phyloP scores from a whole-genome alignment of 2,888 invertebrate species.

The Ormyrus labotus region DNA sequence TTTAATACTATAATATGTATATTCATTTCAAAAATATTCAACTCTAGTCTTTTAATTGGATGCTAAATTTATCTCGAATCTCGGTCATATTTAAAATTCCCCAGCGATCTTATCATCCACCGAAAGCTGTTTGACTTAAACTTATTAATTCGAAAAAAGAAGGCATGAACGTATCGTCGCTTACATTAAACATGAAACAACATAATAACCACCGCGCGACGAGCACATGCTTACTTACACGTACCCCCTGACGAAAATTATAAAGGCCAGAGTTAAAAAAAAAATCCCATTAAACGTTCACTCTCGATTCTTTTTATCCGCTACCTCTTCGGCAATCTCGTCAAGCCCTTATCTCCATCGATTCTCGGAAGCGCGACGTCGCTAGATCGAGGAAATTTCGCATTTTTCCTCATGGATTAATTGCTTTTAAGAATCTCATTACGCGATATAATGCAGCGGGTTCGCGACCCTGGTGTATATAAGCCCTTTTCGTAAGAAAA shows the following conservation, averaged over 20 bases:
- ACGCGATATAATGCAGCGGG: slow-evolving; percentile 27
- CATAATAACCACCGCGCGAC: slow-evolving; percentile 24
- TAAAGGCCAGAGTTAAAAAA: not conserved
- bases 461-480: slow-evolving; percentile 20
- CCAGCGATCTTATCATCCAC: slow-evolving; percentile 21
- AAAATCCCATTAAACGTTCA: not conserved
- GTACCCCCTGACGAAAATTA: slow-evolving; percentile 24
- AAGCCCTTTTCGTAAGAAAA: not conserved
- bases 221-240: not conserved
- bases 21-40: no score
- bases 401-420: slow-evolving; percentile 53
- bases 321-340: slow-evolving; percentile 11
- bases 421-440: slow-evolving; percentile 61
- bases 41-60: slow-evolving; percentile 13
- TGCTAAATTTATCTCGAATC: slow-evolving; percentile 36
- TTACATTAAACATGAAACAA: slow-evolving; percentile 44
- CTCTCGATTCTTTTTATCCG: not conserved
- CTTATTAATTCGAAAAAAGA: slow-evolving; percentile 36
- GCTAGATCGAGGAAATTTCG: slow-evolving; percentile 55
- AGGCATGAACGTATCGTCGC: not conserved
- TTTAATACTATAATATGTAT: no score
- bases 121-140: slow-evolving; percentile 31
- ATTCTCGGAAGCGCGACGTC: no score
- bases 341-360: slow-evolving; percentile 17
- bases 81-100: slow-evolving; percentile 4